Evolutionary conservation across 2,113 vertebrate species (phyloP).

Genomic region (Mixornis gularis): DNA sequence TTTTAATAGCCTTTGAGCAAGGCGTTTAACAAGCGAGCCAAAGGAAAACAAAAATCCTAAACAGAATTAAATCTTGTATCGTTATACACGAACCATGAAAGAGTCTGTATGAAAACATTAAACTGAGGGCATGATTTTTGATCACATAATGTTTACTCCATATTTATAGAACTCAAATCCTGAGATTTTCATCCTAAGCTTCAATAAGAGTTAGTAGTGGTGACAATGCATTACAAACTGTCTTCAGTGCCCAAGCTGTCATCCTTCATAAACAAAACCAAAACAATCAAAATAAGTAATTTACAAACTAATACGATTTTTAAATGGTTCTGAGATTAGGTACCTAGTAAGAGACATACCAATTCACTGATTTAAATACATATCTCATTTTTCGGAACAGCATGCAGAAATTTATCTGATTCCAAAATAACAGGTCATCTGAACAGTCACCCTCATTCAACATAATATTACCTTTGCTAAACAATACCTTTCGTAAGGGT

Average conservation of each 20-base stretch:
- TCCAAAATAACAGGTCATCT: background rate
- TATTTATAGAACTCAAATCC: conserved; percentile 32
- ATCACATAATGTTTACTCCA: background rate
- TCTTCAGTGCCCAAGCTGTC: background rate
- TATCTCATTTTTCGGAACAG: background rate
- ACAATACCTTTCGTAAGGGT: background rate
- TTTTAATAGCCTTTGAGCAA: background rate
- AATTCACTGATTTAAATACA: background rate
- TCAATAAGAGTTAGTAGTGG: background rate
- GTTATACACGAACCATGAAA: background rate
- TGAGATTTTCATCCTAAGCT: conserved; percentile 39
- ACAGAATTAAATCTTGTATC: background rate
- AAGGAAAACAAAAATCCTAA: background rate
- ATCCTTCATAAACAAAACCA: background rate
- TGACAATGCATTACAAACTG: background rate
- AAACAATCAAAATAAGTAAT: background rate
- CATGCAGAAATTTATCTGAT: background rate
- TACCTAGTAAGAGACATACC: background rate
- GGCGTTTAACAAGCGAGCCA: background rate
- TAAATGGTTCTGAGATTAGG: background rate
- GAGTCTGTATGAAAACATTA: background rate
- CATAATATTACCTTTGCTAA: background rate
- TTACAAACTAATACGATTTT: background rate
- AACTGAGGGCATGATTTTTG: background rate
- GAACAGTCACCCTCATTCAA: background rate